phyloP scores from a whole-genome alignment of 2,888 invertebrate genomes.

The Notodonta dromedarius region DNA sequence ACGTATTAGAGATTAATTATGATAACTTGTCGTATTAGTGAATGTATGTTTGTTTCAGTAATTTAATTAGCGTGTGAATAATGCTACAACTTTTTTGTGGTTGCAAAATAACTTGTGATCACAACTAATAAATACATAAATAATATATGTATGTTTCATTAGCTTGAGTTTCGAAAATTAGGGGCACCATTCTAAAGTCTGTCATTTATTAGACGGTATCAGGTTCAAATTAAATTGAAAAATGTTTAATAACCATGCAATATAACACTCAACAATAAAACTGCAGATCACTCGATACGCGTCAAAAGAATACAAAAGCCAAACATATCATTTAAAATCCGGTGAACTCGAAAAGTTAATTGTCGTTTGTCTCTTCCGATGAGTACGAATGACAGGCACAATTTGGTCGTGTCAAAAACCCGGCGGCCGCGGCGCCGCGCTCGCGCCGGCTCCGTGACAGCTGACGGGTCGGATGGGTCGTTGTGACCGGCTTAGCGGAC shows the following conservation, averaged over 20 bases:
- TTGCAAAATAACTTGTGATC: conserved; percentile 4
- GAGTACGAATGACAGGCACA: conserved; percentile 59
- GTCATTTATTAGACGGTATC: too few species aligned
- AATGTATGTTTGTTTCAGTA: conserved; percentile 40
- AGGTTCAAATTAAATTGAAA: too few species aligned
- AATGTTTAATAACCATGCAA: too few species aligned
- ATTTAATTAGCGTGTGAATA: conserved; percentile 31
- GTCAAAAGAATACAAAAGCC: background rate
- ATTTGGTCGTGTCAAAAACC: conserved; percentile 61
- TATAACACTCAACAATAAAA: background rate
- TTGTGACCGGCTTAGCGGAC: conserved; percentile 36
- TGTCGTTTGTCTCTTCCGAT: conserved; percentile 49
- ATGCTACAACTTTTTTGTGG: conserved; percentile 17
- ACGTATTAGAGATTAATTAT: conserved; percentile 48
- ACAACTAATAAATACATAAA: background rate
- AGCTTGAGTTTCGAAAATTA: too few species aligned
- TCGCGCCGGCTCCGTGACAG: conserved; percentile 43
- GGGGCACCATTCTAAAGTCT: too few species aligned
- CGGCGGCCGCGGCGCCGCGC: conserved; percentile 27
- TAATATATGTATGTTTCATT: too few species aligned
- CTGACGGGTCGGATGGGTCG: conserved; percentile 42
- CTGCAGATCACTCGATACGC: background rate
- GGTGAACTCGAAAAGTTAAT: conserved; percentile 52
- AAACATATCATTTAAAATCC: conserved; percentile 47
- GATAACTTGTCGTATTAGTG: conserved; percentile 40